A percentile compares a stretch with the other conserved stretches of the same genome.
These are phyloP conservation scores for Willisornis vidua DNA, from an alignment of 2,113 vertebrate genomes.

Conservation along the genomic window DNA sequence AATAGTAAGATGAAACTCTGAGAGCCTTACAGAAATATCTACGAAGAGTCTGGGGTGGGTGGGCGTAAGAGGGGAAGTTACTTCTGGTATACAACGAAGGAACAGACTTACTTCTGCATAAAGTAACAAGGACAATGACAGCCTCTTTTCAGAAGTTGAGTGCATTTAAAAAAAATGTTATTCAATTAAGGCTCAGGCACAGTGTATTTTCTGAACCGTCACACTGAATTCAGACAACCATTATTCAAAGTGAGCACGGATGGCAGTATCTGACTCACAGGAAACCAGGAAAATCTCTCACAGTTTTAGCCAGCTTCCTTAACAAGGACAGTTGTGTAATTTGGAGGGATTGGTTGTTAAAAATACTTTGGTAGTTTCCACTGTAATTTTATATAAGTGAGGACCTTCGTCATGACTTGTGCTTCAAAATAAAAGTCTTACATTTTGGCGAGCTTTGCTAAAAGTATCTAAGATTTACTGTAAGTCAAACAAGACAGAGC, in stretches of 20 bases:
- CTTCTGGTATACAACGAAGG: neutral
- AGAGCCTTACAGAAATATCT: neutral
- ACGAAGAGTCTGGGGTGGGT: neutral
- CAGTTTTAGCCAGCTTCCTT: slow-evolving; percentile 36
- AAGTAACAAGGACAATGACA: slow-evolving; percentile 37
- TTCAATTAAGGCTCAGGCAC: neutral
- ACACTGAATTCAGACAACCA: neutral
- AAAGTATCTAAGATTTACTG: neutral
- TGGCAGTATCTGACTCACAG: slow-evolving; percentile 33
- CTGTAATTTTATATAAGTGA: slow-evolving; percentile 46
- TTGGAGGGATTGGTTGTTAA: neutral
- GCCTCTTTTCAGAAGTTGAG: neutral
- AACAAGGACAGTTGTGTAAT: slow-evolving; percentile 40
- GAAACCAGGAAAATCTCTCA: slow-evolving; percentile 27
- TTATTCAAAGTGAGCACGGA: neutral
- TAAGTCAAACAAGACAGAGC: neutral
- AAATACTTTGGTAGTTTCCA: slow-evolving; percentile 50
- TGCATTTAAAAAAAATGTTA: neutral
- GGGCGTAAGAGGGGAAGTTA: neutral
- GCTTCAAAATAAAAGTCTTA: slow-evolving; percentile 54
- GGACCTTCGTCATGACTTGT: neutral
- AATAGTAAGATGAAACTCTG: neutral
- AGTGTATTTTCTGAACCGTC: neutral
- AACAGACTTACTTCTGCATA: slow-evolving; percentile 32
- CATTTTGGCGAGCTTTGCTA: neutral